Evolutionary conservation across 2,888 invertebrate species (phyloP), one percentile per base, ranked within the genome.

Genomic region (Disparrhopalites patrizii): DNA sequence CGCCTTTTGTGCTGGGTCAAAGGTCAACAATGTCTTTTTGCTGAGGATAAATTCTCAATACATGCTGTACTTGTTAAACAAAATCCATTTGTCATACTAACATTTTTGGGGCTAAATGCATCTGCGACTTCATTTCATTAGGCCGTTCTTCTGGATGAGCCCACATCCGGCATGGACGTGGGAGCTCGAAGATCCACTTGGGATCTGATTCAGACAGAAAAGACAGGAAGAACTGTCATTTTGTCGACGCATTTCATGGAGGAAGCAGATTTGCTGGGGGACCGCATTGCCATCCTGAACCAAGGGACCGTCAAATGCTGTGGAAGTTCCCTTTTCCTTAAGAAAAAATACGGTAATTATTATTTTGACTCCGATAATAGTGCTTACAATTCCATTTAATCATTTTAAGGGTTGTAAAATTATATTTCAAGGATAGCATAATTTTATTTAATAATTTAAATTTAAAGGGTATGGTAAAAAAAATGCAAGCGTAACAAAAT

Each of bases 171-270:
- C 30, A 71, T 72, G 72, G 73, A 74, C 20, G 83, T 83, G 0
- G 80, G 81, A 43, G 83, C 84, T 2, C 76, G 84, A n/a, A 79
- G 84, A 62, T 81, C 69, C 3, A 71, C 71, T 1, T 71, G 72
- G 73, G 73, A 75, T 64, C 61, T 73, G 78, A 79, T 74, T 78
- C 79, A 58, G 28, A 64, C 33, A 78, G 71, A 87, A 68, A 83
- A 87, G 65, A 86, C 87, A 66, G 82, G 85, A 1, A 87, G 89
- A 74, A 92, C 93, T 0, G 89, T 95, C 72, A 80, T 96, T 15
- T 84, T 96, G 56, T 91, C 91, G 15, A 96, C 95, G 0, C 95
- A 96, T 80, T 91, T 91, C 79, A 93, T 95, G 93, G 95, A 95
- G 80, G 95, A 96, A 79, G 94, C 94, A 2, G 94, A 56, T 38